Evolutionary conservation across 1,140 invertebrate genomes (phyloP), one percentile per base, ranked within the genome.

Genomic region (Adelges cooleyi): DNA sequence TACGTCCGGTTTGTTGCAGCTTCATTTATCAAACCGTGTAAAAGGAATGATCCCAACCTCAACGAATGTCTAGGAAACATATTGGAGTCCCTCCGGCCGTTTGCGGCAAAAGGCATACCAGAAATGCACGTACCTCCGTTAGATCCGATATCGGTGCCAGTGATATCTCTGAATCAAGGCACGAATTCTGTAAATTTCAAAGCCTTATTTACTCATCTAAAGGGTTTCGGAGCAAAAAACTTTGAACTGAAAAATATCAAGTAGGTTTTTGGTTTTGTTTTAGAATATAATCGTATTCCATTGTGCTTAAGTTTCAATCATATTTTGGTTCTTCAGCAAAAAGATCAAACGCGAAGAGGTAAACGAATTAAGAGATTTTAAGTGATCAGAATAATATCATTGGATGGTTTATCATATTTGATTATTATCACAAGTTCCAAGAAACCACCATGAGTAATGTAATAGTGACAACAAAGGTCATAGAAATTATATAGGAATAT

Each of bases 11-110:
- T n/a, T n/a, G 18, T 40, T 36, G 18, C 15, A 69, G 68, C 68
- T 33, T 69, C 68, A 10, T 69, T 66, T 51, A 50, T 69, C 4
- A 68, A 66, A 59, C 65, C 67, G 25, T 69, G 68, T 20, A 66
- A 67, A 5, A 20, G 67, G 51, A 42, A 66, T 44, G 67, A 68
- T n/a, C 53, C 67, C 1, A 3, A 49, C 2, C 22, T 69, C 5
- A 62, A 68, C n/a, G 44, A 65, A 11, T 69, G 68, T 22, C 11
- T 69, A 27, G 50, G 44, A 5, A 51, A 56, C 2, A 23, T 68
- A 15, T n/a, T 69, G 17, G 48, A 51, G 4, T 48, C 25, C 11
- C 22, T 69, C 15, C 40, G 51, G 15, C 65, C 67, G 3, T 46
- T 48, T 22, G 49, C 66, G 8, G 36, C 18, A 27, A 66, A 66